Evolutionary conservation across 2,113 vertebrate genomes (phyloP).

Genomic region (Talpa occidentalis): DNA sequence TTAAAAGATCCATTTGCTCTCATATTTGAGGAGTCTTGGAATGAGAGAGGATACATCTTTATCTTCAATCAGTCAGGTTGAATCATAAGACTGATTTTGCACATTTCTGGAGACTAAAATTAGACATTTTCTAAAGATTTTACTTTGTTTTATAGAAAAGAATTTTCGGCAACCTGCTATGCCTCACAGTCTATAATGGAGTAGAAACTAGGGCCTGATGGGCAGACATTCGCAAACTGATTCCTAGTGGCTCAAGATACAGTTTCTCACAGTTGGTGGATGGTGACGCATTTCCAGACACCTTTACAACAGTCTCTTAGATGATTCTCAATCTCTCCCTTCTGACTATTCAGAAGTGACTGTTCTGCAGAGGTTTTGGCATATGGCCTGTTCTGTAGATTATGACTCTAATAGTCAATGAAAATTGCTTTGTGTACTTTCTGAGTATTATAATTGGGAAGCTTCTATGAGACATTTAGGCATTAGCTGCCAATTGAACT

Average conservation of each 20-base stretch:
- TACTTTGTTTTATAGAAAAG: not conserved
- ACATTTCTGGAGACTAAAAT: conserved; percentile 12
- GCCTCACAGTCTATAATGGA: not conserved
- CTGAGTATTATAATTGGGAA: not conserved
- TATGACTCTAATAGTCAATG: not conserved
- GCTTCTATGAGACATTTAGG: not conserved
- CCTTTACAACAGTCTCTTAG: not conserved
- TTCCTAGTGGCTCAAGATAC: not conserved
- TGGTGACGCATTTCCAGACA: not conserved
- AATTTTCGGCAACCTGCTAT: not conserved
- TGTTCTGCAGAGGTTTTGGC: not conserved
- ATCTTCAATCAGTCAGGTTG: not conserved
- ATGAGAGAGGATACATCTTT: not conserved
- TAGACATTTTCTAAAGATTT: not conserved
- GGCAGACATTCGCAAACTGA: not conserved
- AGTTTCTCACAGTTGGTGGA: not conserved
- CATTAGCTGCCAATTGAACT: not conserved
- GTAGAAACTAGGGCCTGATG: not conserved
- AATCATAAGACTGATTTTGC: not conserved
- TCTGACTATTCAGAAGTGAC: not conserved
- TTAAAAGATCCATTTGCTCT: not conserved
- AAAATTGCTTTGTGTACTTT: not conserved
- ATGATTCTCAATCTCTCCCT: not conserved
- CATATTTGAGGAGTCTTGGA: not conserved
- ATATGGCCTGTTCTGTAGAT: not conserved